Evolutionary conservation across 2,113 vertebrate genomes (phyloP).

Genomic region (Cyanoliseus patagonus): DNA sequence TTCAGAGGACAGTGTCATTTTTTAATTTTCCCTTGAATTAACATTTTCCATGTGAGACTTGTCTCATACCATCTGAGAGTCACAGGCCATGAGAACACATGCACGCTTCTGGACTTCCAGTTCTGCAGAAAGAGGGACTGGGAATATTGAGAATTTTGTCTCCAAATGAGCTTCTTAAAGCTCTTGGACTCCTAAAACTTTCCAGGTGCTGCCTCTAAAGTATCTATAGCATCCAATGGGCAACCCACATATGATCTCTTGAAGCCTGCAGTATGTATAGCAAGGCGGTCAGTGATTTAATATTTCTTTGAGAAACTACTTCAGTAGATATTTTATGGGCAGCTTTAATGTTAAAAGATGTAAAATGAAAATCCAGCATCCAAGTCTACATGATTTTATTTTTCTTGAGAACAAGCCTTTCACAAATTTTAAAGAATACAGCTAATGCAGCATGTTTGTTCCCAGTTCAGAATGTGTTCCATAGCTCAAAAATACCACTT

Average conservation of each 20-base stretch:
- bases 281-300: not conserved
- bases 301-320: not conserved
- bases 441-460: conserved; percentile 17
- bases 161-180: not conserved
- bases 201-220: not conserved
- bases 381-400: not conserved
- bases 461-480: not conserved
- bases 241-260: rapidly evolving
- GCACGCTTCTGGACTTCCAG: not conserved
- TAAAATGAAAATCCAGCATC: not conserved
- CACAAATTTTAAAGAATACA: not conserved
- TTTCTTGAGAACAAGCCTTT: not conserved
- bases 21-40: not conserved
- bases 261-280: not conserved
- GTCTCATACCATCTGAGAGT: not conserved
- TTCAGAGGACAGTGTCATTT: not conserved
- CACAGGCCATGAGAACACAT: not conserved
- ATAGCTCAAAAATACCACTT: conserved; percentile 17
- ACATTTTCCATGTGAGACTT: not conserved
- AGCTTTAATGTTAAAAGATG: not conserved
- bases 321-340: not conserved
- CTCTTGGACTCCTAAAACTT: not conserved
- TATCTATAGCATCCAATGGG: rapidly evolving
- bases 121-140: not conserved
- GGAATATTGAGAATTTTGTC: not conserved